These are phyloP conservation scores for Leucopsar rothschildi DNA, from an alignment of 2,113 vertebrate genomes.

Conservation along the genomic window DNA sequence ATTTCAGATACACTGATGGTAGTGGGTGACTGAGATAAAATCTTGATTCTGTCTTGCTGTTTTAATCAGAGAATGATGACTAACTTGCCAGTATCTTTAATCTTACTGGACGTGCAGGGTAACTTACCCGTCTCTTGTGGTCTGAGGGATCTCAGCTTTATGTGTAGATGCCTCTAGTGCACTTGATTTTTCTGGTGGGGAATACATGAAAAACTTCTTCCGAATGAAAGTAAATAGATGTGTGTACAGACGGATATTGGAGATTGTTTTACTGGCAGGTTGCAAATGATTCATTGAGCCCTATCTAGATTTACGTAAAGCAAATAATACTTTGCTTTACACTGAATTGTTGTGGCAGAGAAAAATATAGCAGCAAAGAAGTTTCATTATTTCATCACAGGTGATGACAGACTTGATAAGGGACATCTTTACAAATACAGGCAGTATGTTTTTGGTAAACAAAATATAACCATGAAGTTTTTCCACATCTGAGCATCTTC, in stretches of 20 bases:
- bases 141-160: background rate
- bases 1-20: slow-evolving; percentile 2
- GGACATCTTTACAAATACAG: background rate
- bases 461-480: background rate
- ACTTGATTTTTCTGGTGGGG: background rate
- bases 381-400: slow-evolving; percentile 41
- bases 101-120: background rate
- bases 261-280: slow-evolving; percentile 13
- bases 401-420: slow-evolving; percentile 8
- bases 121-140: background rate
- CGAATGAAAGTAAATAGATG: background rate
- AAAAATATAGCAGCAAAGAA: slow-evolving; percentile 34
- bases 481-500: background rate
- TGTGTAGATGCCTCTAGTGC: background rate
- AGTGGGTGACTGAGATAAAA: slow-evolving; percentile 7
- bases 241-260: slow-evolving; percentile 15
- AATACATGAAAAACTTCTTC: background rate
- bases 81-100: background rate
- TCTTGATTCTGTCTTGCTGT: slow-evolving; percentile 1
- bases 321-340: background rate
- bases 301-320: background rate
- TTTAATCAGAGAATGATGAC: background rate
- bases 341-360: background rate
- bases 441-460: background rate
- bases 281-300: slow-evolving; percentile 44